phyloP scores from a whole-genome alignment of 2,888 invertebrate species.

The Philaethria dido region DNA sequence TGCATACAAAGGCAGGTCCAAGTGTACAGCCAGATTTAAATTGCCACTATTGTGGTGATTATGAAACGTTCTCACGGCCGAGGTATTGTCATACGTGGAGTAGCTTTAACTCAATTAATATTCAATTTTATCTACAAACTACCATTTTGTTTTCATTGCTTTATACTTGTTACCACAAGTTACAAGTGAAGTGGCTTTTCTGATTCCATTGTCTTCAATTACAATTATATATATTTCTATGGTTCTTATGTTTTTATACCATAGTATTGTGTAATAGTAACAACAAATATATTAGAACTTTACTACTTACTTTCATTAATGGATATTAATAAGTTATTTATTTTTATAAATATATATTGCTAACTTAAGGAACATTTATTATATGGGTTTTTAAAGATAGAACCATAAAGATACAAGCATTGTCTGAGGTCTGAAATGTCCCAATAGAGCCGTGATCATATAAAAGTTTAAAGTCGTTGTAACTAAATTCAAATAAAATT shows the following conservation, averaged over 20 bases:
- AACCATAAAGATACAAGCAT: not conserved
- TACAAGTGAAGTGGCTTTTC: constrained; percentile 8
- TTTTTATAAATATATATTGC: too few species aligned
- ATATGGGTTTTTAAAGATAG: not conserved
- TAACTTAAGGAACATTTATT: too few species aligned
- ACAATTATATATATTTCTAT: constrained; percentile 1
- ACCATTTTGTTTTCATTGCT: constrained; percentile 10
- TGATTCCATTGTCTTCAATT: not conserved
- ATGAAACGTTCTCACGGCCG: constrained; percentile 75
- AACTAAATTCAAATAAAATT: not conserved
- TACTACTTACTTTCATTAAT: too few species aligned
- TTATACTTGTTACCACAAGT: not conserved
- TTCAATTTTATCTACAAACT: constrained; percentile 42
- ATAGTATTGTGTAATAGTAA: not conserved
- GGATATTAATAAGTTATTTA: too few species aligned
- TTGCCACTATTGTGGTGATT: constrained; percentile 70
- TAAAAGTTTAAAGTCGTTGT: not conserved
- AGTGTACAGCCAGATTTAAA: constrained; percentile 68
- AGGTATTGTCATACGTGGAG: constrained; percentile 58
- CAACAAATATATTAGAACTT: not conserved
- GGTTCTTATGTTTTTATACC: not conserved
- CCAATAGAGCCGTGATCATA: not conserved
- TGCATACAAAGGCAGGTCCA: constrained; percentile 61
- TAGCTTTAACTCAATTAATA: constrained; percentile 51
- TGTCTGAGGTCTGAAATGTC: not conserved